A percentile compares a stretch with the other conserved stretches of the same genome.
phyloP scores from a whole-genome alignment of 2,888 invertebrate genomes.

The Callyntrura sp. region DNA sequence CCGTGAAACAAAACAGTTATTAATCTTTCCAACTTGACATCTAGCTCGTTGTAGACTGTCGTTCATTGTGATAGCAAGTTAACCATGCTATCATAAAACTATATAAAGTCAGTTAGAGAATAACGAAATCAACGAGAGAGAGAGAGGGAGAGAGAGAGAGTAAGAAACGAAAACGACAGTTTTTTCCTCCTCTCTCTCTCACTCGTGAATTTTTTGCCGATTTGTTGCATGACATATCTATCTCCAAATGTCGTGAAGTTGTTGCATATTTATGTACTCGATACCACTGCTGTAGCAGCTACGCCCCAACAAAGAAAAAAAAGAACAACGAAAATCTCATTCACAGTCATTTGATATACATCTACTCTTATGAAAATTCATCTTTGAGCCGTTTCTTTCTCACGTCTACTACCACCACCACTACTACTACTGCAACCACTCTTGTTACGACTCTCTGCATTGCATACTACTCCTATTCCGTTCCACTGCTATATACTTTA shows the following conservation, averaged over 20 bases:
- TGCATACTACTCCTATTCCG: background rate
- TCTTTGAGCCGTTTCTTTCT: constrained; percentile 35
- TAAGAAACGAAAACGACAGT: constrained; percentile 37
- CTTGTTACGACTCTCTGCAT: constrained; percentile 45
- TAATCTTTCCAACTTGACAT: constrained; percentile 82
- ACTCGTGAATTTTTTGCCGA: constrained; percentile 64
- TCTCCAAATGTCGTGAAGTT: constrained; percentile 60
- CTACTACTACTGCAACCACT: constrained; percentile 43
- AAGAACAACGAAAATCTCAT: constrained; percentile 53
- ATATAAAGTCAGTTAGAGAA: constrained; percentile 67
- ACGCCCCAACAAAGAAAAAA: constrained; percentile 35
- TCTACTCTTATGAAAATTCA: constrained; percentile 41
- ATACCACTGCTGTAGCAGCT: background rate
- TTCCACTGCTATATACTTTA: constrained; percentile 41
- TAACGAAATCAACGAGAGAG: constrained; percentile 27
- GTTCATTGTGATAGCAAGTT: constrained; percentile 76
- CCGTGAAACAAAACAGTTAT: constrained; percentile 83
- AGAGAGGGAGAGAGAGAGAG: background rate
- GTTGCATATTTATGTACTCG: constrained; percentile 46
- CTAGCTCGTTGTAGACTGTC: constrained; percentile 77
- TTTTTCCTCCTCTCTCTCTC: constrained; percentile 16
- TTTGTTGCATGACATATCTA: constrained; percentile 68
- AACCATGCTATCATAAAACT: constrained; percentile 66
- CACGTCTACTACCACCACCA: background rate
- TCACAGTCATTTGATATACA: constrained; percentile 50